phyloP scores from a whole-genome alignment of 2,113 vertebrate species.

The Penelope pileata region DNA sequence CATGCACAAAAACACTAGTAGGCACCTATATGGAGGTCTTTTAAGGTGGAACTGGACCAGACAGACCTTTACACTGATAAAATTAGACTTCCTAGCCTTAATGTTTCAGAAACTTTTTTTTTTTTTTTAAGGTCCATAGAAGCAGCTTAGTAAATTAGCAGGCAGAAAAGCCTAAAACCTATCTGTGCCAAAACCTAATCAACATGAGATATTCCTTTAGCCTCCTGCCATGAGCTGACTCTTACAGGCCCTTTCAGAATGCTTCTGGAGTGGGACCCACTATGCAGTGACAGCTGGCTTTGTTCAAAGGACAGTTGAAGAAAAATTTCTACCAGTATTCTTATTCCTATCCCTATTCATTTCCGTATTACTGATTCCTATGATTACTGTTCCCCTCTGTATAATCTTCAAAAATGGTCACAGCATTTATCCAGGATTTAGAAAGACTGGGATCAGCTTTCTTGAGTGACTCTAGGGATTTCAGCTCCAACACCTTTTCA shows the following conservation, averaged over 20 bases:
- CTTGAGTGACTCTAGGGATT: not conserved
- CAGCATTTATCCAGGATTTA: not conserved
- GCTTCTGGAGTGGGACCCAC: not conserved
- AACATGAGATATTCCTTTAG: not conserved
- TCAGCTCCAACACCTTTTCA: not conserved
- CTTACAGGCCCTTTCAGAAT: not conserved
- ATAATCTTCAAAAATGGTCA: not conserved
- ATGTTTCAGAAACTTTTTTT: not conserved
- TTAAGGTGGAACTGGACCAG: not conserved
- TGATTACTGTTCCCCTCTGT: not conserved
- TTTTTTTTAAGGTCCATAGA: not conserved
- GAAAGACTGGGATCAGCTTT: not conserved
- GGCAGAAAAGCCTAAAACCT: not conserved
- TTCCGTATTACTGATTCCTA: no score
- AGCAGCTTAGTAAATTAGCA: not conserved
- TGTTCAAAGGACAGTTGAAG: not conserved
- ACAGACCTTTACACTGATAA: no score
- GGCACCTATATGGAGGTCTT: not conserved
- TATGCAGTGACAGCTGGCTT: not conserved
- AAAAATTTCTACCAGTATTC: not conserved
- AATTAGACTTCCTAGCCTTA: not conserved
- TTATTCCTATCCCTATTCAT: fast-evolving
- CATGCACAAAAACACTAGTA: not conserved
- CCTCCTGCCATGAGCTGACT: not conserved
- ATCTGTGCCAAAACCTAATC: not conserved